These are phyloP conservation scores for Engystomops pustulosus DNA, from an alignment of 2,113 vertebrate species.

Conservation along the genomic window DNA sequence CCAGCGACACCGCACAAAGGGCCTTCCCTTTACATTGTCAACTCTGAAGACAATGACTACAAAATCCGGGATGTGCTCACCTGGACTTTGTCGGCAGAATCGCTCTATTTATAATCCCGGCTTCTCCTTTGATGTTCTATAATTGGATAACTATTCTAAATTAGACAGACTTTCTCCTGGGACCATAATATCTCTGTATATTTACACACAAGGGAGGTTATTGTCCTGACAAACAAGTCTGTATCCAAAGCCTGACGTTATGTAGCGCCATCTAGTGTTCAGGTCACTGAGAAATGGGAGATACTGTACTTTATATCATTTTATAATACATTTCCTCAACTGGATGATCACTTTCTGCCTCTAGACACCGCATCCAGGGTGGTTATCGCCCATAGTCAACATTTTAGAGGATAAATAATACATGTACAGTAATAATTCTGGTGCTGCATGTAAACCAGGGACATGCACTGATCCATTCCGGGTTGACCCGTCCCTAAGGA, in stretches of 20 bases:
- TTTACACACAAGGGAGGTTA: neutral
- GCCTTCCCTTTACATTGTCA: neutral
- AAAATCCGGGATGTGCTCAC: neutral
- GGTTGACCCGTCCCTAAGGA: neutral
- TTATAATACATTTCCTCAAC: too few species aligned
- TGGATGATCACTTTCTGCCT: too few species aligned
- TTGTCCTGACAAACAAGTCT: neutral
- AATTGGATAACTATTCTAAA: neutral
- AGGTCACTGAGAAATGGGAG: neutral
- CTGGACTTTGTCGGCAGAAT: neutral
- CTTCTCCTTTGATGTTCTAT: conserved; percentile 9
- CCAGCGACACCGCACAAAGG: neutral
- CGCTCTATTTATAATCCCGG: neutral
- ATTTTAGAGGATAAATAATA: too few species aligned
- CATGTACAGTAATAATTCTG: too few species aligned
- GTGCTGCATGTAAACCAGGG: too few species aligned
- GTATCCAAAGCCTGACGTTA: neutral
- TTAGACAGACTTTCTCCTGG: conserved; percentile 20
- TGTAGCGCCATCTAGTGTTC: neutral
- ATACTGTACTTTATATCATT: neutral
- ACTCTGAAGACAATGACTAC: neutral
- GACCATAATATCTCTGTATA: neutral
- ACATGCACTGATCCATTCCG: too few species aligned
- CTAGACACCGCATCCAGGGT: too few species aligned
- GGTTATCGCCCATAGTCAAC: too few species aligned